Conservation (phyloP, 1,140 invertebrate species). For the Vollenhovia emeryi region DNA sequence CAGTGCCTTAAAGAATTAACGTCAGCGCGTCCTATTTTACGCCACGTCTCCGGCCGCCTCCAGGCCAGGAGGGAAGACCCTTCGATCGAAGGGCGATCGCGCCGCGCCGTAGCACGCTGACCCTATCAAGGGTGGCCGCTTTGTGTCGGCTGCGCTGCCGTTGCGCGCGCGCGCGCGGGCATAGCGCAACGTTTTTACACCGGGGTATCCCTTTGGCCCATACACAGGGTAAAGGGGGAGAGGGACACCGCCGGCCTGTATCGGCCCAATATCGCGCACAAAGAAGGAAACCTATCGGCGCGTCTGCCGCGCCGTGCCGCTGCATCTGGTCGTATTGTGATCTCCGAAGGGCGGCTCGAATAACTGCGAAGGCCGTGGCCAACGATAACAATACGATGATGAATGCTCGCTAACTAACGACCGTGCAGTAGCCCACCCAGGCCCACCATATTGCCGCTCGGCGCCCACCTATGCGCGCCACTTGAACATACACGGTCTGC, state of each 20-base stretch:
- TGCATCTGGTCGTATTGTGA: constrained; percentile 73
- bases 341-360: constrained; percentile 65
- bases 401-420: constrained; percentile 77
- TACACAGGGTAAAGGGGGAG: constrained; percentile 11
- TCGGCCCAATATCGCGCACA: constrained; percentile 52
- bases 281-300: constrained; percentile 61
- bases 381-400: constrained; percentile 77
- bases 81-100: constrained; percentile 40
- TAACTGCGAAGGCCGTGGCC: constrained; percentile 71
- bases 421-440: constrained; percentile 67
- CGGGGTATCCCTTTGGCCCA: constrained; percentile 30
- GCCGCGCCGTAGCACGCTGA: constrained; percentile 16
- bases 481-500: neutral
- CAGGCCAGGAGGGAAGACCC: constrained; percentile 39
- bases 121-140: constrained; percentile 44
- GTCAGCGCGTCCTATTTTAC: constrained; percentile 41
- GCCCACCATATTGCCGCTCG: constrained; percentile 68
- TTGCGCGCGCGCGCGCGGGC: constrained; percentile 2
- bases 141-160: constrained; percentile 13
- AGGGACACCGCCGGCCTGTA: neutral
- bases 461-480: constrained; percentile 38
- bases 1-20: constrained; percentile 55
- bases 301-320: constrained; percentile 15
- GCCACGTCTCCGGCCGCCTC: neutral
- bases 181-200: constrained; percentile 49